These are phyloP conservation scores for Sebastes itinus DNA, from an alignment of 2,797 vertebrate species.

Conservation along the genomic window DNA sequence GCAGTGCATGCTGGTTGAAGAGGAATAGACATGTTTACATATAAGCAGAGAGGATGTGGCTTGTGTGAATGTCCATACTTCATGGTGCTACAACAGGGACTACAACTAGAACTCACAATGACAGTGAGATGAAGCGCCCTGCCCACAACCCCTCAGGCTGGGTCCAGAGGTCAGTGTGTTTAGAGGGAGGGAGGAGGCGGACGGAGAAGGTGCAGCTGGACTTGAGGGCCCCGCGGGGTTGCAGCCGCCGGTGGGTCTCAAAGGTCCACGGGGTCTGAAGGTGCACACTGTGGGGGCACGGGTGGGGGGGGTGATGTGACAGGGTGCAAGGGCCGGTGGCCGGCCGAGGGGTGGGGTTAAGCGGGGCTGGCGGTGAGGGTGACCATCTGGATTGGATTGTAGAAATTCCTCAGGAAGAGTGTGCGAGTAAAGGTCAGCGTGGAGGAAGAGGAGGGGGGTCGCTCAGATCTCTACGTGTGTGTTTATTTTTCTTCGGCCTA, in stretches of 20 bases:
- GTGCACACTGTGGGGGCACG: conserved; percentile 30
- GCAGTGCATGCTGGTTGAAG: not conserved
- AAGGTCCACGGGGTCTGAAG: conserved; percentile 60
- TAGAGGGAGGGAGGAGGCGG: conserved; percentile 47
- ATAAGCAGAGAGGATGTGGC: not conserved
- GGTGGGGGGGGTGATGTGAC: conserved; percentile 22
- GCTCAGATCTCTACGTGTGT: conserved; percentile 44
- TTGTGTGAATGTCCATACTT: not conserved
- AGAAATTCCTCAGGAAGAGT: conserved; percentile 82
- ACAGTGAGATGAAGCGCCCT: conserved; percentile 46
- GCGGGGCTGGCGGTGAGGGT: conserved; percentile 50
- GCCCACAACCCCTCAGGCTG: conserved; percentile 53
- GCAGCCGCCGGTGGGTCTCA: conserved; percentile 16
- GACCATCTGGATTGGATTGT: conserved; percentile 86
- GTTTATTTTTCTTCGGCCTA: conserved; percentile 69
- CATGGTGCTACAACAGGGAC: not conserved
- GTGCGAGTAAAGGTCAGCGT: conserved; percentile 79
- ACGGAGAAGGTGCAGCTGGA: conserved; percentile 58
- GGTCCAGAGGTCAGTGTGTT: conserved; percentile 72
- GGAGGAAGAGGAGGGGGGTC: conserved; percentile 58
- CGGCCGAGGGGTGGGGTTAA: conserved; percentile 44
- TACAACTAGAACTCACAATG: conserved; percentile 17
- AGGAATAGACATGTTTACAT: conserved; percentile 1
- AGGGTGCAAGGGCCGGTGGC: conserved; percentile 45
- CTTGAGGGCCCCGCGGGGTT: conserved; percentile 40